Percentiles rank a stretch among this genome's conserved stretches.
Conservation (phyloP, 2,113 vertebrate species). For the Alligator sinensis region DNA sequence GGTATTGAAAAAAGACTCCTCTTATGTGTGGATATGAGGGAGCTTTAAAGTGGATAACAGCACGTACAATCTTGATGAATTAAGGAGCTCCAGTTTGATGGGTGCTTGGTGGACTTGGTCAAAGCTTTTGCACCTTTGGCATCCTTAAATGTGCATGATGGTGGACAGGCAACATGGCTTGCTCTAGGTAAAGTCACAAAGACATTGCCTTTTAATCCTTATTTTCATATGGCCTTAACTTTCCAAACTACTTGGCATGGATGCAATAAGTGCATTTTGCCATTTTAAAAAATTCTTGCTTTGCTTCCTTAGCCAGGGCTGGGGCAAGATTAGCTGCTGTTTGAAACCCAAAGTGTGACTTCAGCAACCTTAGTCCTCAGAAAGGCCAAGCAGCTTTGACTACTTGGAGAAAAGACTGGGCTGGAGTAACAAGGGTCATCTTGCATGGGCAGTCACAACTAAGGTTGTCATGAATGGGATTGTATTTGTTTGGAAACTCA, state of each 20-base stretch:
- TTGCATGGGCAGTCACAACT: neutral
- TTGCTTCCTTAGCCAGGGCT: neutral
- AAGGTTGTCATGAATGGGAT: neutral
- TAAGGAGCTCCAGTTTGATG: neutral
- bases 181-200: neutral
- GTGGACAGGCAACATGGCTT: neutral
- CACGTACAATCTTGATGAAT: constrained; percentile 15
- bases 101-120: neutral
- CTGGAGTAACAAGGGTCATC: neutral
- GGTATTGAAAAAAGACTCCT: neutral
- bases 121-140: neutral
- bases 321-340: neutral
- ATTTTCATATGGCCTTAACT: neutral
- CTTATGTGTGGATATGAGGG: neutral
- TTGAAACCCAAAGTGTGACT: neutral
- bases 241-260: neutral
- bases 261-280: neutral
- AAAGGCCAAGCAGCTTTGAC: neutral
- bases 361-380: neutral
- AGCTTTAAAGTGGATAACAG: neutral
- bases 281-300: neutral
- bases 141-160: neutral
- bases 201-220: neutral
- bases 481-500: neutral
- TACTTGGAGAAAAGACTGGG: neutral